Evolutionary conservation across 2,113 vertebrate genomes (phyloP).

Genomic region (Amblyopsis rosae): DNA sequence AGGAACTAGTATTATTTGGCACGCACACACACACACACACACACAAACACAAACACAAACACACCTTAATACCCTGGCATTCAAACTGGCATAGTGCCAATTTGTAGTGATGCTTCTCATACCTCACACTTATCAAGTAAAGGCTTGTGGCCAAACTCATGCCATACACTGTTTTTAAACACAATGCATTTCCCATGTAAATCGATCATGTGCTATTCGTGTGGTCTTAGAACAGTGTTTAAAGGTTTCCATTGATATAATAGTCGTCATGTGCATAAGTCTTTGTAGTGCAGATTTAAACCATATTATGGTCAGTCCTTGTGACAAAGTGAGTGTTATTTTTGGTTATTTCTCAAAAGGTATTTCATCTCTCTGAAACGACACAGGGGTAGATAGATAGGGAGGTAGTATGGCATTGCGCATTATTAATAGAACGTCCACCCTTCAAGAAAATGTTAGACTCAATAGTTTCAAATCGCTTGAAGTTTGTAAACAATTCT

Average conservation of each 20-base stretch:
- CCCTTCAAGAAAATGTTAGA: too few species aligned
- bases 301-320: slow-evolving; percentile 58
- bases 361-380: slow-evolving; percentile 43
- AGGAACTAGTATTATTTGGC: slow-evolving; percentile 28
- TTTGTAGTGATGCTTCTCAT: slow-evolving; percentile 34
- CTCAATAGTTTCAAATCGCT: too few species aligned
- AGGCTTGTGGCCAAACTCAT: slow-evolving; percentile 55
- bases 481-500: too few species aligned
- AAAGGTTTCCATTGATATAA: slow-evolving; percentile 36
- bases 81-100: slow-evolving; percentile 34
- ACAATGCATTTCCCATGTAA: slow-evolving; percentile 48
- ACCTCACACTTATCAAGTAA: slow-evolving; percentile 62
- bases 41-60: slow-evolving; percentile 45
- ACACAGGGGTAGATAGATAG: slow-evolving; percentile 34
- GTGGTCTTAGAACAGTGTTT: slow-evolving; percentile 32
- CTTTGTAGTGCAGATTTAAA: slow-evolving; percentile 59
- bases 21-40: slow-evolving; percentile 39
- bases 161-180: slow-evolving; percentile 51
- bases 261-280: slow-evolving; percentile 43
- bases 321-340: slow-evolving; percentile 58
- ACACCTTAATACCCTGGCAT: slow-evolving; percentile 3
- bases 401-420: slow-evolving; percentile 1
- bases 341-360: slow-evolving; percentile 54
- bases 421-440: background rate
- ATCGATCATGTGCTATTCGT: slow-evolving; percentile 24